phyloP scores from a whole-genome alignment of 37 sponge, comb jelly and placozoan species.

The Axinella damicornis region DNA sequence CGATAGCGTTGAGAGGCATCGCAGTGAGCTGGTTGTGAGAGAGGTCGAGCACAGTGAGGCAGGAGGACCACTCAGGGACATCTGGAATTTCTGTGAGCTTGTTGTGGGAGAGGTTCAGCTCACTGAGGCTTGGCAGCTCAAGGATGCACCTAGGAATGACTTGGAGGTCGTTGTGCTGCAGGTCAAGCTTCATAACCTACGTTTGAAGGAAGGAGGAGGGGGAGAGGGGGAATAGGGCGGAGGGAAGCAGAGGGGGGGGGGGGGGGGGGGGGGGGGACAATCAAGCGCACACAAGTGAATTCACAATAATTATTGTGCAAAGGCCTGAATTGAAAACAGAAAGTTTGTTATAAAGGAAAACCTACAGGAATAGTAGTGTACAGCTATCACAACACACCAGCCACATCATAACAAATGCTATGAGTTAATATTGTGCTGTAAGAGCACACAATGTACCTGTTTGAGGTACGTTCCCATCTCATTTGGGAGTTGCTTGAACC shows the following conservation, averaged over 20 bases:
- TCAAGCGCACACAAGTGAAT: too few species aligned
- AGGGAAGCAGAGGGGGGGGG: too few species aligned
- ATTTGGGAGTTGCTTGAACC: slow-evolving; percentile 59
- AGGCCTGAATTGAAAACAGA: too few species aligned
- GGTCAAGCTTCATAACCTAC: slow-evolving; percentile 63
- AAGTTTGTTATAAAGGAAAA: too few species aligned
- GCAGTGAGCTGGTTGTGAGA: slow-evolving; percentile 72
- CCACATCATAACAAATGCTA: too few species aligned
- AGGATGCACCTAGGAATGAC: slow-evolving; percentile 73
- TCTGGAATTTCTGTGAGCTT: slow-evolving; percentile 68
- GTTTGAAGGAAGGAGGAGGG: not conserved
- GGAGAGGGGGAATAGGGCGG: too few species aligned
- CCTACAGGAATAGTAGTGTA: too few species aligned
- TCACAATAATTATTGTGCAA: too few species aligned
- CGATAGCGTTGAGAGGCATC: slow-evolving; percentile 59
- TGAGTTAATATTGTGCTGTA: too few species aligned
- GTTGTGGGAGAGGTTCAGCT: slow-evolving; percentile 83
- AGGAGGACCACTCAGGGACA: slow-evolving; percentile 69
- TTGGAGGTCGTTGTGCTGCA: slow-evolving; percentile 71
- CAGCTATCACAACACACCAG: too few species aligned
- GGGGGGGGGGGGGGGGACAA: too few species aligned
- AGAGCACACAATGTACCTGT: slow-evolving; percentile 16
- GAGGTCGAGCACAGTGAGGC: slow-evolving; percentile 76
- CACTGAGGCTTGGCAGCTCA: slow-evolving; percentile 71
- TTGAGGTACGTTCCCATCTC: slow-evolving; percentile 75